Evolutionary conservation across 2,797 vertebrate species (phyloP).

Genomic region (Periparus ater): DNA sequence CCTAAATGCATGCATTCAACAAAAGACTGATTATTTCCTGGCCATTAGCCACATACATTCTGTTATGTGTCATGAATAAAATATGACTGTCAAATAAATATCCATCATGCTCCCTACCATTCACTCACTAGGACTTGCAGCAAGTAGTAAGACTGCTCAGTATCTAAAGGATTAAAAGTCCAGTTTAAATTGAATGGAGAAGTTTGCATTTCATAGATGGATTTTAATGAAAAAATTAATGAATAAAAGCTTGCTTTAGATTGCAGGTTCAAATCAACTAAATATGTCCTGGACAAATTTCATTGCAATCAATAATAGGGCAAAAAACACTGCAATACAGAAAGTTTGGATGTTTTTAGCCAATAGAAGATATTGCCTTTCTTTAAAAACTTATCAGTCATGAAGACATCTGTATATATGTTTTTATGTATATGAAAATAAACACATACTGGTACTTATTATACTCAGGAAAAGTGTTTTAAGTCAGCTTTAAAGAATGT

Average conservation of each 20-base stretch:
- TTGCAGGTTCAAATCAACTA: neutral
- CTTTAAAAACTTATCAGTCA: neutral
- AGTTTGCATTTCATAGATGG: neutral
- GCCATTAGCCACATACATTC: neutral
- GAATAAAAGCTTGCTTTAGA: neutral
- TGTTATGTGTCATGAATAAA: constrained; percentile 8
- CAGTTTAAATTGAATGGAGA: neutral
- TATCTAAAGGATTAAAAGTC: neutral
- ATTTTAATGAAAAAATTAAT: neutral
- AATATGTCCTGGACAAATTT: neutral
- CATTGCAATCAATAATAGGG: neutral
- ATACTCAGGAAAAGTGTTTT: neutral
- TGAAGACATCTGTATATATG: neutral
- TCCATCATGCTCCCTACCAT: neutral
- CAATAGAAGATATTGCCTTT: neutral
- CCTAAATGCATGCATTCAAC: neutral
- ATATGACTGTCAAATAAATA: neutral
- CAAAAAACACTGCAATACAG: neutral
- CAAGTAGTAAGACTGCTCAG: neutral
- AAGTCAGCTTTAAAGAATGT: neutral
- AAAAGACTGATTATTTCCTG: neutral
- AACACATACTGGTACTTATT: neutral
- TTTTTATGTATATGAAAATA: neutral
- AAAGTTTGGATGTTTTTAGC: neutral
- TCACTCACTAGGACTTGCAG: neutral